A percentile compares a stretch with the other conserved stretches of the same genome.
phyloP scores from a whole-genome alignment of 2,113 vertebrate genomes.

The Ceuthmochares aereus region DNA sequence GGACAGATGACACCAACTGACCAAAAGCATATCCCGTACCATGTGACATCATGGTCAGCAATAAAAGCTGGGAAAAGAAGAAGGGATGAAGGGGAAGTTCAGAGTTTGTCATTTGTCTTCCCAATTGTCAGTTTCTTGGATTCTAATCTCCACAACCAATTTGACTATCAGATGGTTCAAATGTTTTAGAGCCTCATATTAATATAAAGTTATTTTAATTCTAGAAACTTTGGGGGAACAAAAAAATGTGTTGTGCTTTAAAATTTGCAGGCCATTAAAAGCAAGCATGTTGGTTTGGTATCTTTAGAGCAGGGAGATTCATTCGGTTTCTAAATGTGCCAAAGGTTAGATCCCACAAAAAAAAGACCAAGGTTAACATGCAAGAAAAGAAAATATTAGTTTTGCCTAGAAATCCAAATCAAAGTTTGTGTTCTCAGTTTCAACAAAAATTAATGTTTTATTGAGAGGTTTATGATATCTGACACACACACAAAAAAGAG shows the following conservation, averaged over 20 bases:
- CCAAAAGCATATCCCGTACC: not conserved
- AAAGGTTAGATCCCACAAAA: not conserved
- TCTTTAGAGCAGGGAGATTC: not conserved
- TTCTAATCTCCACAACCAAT: not conserved
- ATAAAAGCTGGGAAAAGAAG: not conserved
- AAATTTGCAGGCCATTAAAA: not conserved
- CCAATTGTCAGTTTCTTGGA: not conserved
- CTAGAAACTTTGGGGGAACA: not conserved
- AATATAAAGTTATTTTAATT: not conserved
- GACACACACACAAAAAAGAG: too few species aligned
- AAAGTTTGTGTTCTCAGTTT: not conserved
- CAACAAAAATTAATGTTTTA: not conserved
- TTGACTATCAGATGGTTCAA: not conserved
- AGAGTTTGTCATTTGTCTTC: not conserved
- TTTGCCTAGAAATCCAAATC: not conserved
- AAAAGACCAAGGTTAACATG: not conserved
- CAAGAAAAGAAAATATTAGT: not conserved
- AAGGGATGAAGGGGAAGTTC: rapidly evolving
- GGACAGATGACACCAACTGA: not conserved
- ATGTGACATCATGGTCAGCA: not conserved
- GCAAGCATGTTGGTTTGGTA: not conserved
- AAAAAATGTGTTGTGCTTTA: not conserved
- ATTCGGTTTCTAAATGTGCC: not conserved
- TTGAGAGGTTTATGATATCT: not conserved
- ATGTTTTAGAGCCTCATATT: not conserved